These are phyloP conservation scores for Poliocrania exsul DNA, from an alignment of 2,797 vertebrate species.

Conservation along the genomic window DNA sequence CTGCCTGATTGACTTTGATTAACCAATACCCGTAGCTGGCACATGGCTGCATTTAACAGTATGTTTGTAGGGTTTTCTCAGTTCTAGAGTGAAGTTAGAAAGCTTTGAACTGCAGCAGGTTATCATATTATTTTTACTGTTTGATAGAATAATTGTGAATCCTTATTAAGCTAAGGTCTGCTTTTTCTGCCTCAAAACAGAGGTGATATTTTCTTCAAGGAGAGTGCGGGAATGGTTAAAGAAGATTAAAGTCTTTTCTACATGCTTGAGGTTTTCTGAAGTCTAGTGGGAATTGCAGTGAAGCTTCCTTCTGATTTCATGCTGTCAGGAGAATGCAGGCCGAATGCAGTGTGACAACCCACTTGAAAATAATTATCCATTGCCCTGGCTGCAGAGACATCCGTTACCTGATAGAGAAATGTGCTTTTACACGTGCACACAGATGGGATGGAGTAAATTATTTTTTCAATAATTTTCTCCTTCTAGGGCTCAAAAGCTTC, in stretches of 20 bases:
- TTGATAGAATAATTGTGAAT: background rate
- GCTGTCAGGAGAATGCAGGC: slow-evolving; percentile 2
- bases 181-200: background rate
- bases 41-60: background rate
- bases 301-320: slow-evolving; percentile 60
- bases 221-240: slow-evolving; percentile 1
- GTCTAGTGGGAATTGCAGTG: slow-evolving; percentile 60
- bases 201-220: background rate
- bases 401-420: slow-evolving; percentile 46
- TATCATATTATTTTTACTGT: background rate
- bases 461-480: slow-evolving; percentile 1
- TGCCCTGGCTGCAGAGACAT: slow-evolving; percentile 33
- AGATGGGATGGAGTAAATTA: background rate
- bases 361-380: slow-evolving; percentile 71
- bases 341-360: slow-evolving; percentile 63
- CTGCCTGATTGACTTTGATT: slow-evolving; percentile 9
- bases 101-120: background rate
- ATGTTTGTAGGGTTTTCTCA: background rate
- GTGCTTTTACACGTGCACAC: slow-evolving; percentile 17
- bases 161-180: background rate
- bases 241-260: slow-evolving; percentile 59
- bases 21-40: background rate
- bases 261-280: slow-evolving; percentile 46
- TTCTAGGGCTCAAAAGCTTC: background rate
- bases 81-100: background rate